These are phyloP conservation scores for Camponotus vicinus DNA, from an alignment of 1,140 invertebrate species.

Conservation along the genomic window DNA sequence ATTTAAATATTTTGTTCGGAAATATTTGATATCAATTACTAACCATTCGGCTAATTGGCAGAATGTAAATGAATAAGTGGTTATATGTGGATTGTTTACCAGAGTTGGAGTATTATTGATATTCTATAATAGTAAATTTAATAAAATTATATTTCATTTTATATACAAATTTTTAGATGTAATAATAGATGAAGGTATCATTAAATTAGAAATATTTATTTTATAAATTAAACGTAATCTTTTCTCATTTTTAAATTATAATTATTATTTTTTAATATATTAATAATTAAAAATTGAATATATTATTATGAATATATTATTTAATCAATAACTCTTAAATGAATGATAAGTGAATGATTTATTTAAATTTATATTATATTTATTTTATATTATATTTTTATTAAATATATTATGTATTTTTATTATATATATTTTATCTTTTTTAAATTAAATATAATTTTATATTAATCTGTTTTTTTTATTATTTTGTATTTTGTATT, in stretches of 20 bases:
- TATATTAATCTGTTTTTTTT: neutral
- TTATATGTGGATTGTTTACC: conserved; percentile 20
- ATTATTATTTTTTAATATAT: conserved; percentile 34
- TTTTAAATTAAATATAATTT: no score
- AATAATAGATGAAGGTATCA: neutral
- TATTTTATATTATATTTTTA: no score
- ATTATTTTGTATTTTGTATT: neutral
- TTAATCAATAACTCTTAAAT: no score
- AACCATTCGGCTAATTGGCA: conserved; percentile 44
- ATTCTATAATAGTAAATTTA: conserved; percentile 6
- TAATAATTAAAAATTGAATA: neutral
- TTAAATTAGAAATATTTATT: neutral
- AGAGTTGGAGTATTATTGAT: conserved; percentile 23
- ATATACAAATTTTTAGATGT: neutral
- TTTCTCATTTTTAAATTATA: neutral
- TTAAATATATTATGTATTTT: no score
- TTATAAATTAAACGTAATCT: neutral
- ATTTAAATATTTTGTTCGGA: conserved; percentile 3
- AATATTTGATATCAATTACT: conserved; percentile 45
- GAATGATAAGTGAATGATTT: no score
- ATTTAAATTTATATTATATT: no score
- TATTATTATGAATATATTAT: no score
- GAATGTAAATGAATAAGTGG: conserved; percentile 20
- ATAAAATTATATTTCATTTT: conserved; percentile 52
- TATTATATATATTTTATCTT: no score